A percentile compares a stretch with the other conserved stretches of the same genome.
These are phyloP conservation scores for Idaea aversata DNA, from an alignment of 2,888 invertebrate species.

Conservation along the genomic window DNA sequence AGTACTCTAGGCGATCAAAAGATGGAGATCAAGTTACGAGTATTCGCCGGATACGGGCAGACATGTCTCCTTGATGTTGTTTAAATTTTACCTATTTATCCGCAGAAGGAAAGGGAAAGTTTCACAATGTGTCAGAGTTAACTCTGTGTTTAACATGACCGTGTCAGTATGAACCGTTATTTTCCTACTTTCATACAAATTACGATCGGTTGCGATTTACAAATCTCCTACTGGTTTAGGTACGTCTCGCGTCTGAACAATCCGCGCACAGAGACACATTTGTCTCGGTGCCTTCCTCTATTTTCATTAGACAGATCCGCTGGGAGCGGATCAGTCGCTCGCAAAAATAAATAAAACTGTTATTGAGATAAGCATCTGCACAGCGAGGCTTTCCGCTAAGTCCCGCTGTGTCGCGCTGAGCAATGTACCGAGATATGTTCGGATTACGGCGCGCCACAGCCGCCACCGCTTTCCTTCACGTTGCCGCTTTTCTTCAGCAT, in stretches of 20 bases:
- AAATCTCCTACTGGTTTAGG: constrained; percentile 27
- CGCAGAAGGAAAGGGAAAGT: neutral
- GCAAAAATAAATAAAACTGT: constrained; percentile 81
- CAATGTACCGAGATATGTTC: constrained; percentile 77
- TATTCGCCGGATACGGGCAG: constrained; percentile 4
- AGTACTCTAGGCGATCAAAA: constrained; percentile 12
- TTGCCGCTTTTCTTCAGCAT: constrained; percentile 63
- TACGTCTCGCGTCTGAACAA: constrained; percentile 11
- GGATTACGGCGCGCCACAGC: constrained; percentile 68
- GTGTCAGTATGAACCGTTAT: neutral
- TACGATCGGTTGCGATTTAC: constrained; percentile 30
- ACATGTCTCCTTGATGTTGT: neutral
- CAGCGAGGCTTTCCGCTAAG: constrained; percentile 75
- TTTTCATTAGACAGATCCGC: constrained; percentile 74
- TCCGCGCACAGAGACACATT: constrained; percentile 32
- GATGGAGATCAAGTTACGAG: constrained; percentile 14
- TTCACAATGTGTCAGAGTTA: neutral
- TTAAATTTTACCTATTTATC: neutral
- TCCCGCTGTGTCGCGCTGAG: constrained; percentile 77
- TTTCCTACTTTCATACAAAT: constrained; percentile 15
- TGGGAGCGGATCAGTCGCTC: constrained; percentile 72
- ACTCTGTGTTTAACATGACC: neutral
- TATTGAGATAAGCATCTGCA: constrained; percentile 80
- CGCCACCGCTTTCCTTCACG: constrained; percentile 53
- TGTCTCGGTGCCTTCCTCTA: constrained; percentile 55